Conservation (phyloP, 2,888 invertebrate genomes). For the Apamea sordens region DNA sequence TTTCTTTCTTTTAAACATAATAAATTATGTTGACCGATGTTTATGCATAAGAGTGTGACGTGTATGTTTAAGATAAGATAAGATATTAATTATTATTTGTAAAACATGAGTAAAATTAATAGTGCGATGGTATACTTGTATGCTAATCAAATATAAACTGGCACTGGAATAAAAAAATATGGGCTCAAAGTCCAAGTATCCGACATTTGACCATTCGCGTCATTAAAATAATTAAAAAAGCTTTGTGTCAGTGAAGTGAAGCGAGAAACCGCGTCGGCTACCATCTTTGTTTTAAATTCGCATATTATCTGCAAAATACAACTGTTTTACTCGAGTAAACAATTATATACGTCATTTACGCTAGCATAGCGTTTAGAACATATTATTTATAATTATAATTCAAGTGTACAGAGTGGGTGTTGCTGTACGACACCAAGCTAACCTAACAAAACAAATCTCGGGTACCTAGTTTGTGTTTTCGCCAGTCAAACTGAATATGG, state of each 20-base stretch:
- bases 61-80: not conserved
- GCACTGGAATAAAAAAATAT: not conserved
- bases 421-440: slow-evolving; percentile 28
- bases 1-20: no score
- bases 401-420: not conserved
- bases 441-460: slow-evolving; percentile 40
- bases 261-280: slow-evolving; percentile 33
- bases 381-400: not conserved
- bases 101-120: no score
- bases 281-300: slow-evolving; percentile 39
- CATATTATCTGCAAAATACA: no score
- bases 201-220: no score
- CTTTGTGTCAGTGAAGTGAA: slow-evolving; percentile 19
- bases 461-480: slow-evolving; percentile 6
- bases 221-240: not conserved
- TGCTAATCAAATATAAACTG: not conserved
- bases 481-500: slow-evolving; percentile 87
- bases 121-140: not conserved
- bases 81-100: no score
- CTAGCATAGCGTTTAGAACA: not conserved
- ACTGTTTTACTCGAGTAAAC: not conserved
- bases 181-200: slow-evolving; percentile 21
- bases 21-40: no score
- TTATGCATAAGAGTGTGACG: not conserved
- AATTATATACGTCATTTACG: not conserved